Percentiles rank a stretch among this genome's conserved stretches.
phyloP scores from a whole-genome alignment of 2,888 invertebrate genomes.

The Bellardia pandia region DNA sequence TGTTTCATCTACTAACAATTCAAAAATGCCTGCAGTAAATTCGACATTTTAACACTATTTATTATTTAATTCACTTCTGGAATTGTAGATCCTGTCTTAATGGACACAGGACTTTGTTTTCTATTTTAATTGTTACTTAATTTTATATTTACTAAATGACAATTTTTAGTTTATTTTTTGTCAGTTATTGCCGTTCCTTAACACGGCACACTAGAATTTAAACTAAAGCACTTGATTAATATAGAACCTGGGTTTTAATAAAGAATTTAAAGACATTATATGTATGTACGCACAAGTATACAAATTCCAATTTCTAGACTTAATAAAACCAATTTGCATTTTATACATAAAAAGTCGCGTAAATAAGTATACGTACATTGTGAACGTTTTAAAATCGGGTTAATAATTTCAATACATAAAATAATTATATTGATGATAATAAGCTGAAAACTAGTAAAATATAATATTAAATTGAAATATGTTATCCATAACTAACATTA shows the following conservation, averaged over 20 bases:
- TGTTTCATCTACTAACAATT: conserved; percentile 45
- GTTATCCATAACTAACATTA: too few relatives aligned
- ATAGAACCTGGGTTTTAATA: conserved; percentile 24
- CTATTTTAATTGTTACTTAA: not conserved
- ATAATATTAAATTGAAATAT: too few relatives aligned
- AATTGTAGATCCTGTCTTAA: not conserved
- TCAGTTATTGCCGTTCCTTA: conserved; percentile 1
- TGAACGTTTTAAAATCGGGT: too few relatives aligned
- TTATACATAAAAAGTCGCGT: too few relatives aligned
- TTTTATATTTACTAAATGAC: too few relatives aligned
- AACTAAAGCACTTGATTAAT: conserved; percentile 44
- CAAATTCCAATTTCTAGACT: too few relatives aligned
- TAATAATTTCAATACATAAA: too few relatives aligned
- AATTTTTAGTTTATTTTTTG: not conserved
- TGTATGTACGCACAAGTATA: not conserved
- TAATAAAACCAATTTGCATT: too few relatives aligned
- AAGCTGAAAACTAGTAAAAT: too few relatives aligned
- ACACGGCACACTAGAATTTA: conserved; percentile 5
- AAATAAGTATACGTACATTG: too few relatives aligned
- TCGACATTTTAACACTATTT: conserved; percentile 6
- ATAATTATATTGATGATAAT: too few relatives aligned
- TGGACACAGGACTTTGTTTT: not conserved
- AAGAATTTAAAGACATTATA: not conserved
- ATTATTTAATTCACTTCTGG: conserved; percentile 3
- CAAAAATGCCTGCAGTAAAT: not conserved